Evolutionary conservation across 2,113 vertebrate genomes (phyloP), one percentile per base, ranked within the genome.

Genomic region (Oreochromis niloticus): DNA sequence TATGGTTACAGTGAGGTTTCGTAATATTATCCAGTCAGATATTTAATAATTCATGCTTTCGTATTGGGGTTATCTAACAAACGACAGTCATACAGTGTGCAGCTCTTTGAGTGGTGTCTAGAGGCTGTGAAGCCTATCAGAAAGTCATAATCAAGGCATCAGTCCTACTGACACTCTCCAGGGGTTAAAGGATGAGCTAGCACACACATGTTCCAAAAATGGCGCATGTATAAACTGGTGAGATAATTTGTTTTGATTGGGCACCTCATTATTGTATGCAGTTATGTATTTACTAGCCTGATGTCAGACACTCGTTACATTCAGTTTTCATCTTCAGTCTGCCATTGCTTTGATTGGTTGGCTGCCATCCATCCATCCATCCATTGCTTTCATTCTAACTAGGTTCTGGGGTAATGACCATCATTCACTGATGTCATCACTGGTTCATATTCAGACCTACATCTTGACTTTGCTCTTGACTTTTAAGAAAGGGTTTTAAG

Each of bases 11-110:
- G 59, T 13, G 9, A 75, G 52, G 12, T 85, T 93, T 90, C 83
- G 34, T 85, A 90, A 91, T 95, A 87, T 92, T 78, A 91, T 90
- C 89, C 78, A 93, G 83, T 92, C 83, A 88, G 85, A 88, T 92
- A 66, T 90, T 95, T 91, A 94, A 94, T 95, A 92, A 94, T 94
- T 92, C 83, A 94, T 90, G 61, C 79, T 87, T 86, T 91, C 86
- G 85, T 92, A 90, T 89, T 85, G 82, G 71, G 86, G 87, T 93
- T 95, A 91, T 93, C 91, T 92, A 94, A 95, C 87, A 88, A 82
- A 87, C 52, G 89, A 91, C 90, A 93, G 83, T 75, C 85, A 89
- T 89, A 85, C 87, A 87, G 83, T 9, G n/a, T 68, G 68, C 75
- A 32, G 85, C 87, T 87, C 91, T 90, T 85, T 87, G 79, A 91